Percentiles rank a stretch among this genome's conserved stretches.
Conservation (phyloP, 2,113 vertebrate genomes). For the Sciurus niger region DNA sequence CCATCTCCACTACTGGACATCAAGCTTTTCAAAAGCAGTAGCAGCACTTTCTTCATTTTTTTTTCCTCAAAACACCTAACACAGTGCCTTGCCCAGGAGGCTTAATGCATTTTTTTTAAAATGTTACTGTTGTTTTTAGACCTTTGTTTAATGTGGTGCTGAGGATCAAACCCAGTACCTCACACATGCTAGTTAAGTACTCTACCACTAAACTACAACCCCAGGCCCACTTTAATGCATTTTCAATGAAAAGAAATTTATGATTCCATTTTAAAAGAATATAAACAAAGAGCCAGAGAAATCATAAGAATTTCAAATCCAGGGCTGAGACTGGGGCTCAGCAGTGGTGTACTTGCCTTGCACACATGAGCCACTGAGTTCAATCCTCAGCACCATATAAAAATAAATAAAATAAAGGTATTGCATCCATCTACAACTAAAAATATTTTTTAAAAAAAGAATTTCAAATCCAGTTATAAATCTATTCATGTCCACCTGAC, state of each 20-base stretch:
- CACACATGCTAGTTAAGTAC: too few species aligned
- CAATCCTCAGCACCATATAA: too few species aligned
- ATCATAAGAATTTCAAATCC: conserved; percentile 16
- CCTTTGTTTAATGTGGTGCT: too few species aligned
- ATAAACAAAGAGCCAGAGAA: conserved; percentile 52
- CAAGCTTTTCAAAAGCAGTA: not conserved
- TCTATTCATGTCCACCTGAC: conserved; percentile 48
- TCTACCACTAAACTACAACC: too few species aligned
- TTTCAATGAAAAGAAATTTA: conserved; percentile 30
- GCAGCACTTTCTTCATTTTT: not conserved
- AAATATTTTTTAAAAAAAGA: not conserved
- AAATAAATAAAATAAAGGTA: too few species aligned
- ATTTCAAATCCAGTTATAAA: conserved; percentile 39
- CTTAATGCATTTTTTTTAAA: not conserved
- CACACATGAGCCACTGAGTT: too few species aligned
- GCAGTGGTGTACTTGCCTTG: too few species aligned
- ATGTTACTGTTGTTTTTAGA: too few species aligned
- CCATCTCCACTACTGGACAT: not conserved
- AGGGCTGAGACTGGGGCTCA: too few species aligned
- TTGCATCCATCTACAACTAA: too few species aligned
- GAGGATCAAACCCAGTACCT: too few species aligned
- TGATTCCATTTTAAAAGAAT: conserved; percentile 52
- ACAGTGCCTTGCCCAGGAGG: not conserved
- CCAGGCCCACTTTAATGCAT: not conserved
- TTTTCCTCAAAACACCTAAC: not conserved